These are phyloP conservation scores for Alaudala cheleensis DNA, from an alignment of 2,113 vertebrate genomes.

Conservation along the genomic window DNA sequence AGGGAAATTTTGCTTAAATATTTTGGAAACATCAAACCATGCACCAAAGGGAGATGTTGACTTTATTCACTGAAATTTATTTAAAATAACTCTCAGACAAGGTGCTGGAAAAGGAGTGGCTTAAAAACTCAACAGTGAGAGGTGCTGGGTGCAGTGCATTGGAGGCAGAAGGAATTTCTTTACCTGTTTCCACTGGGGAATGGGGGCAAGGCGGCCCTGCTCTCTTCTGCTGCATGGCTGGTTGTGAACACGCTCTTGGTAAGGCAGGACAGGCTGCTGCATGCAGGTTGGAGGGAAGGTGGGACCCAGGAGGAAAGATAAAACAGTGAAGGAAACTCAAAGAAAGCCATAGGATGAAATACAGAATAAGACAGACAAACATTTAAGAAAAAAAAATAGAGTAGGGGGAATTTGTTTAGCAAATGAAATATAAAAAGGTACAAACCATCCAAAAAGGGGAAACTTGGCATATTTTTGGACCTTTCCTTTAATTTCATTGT, in stretches of 20 bases:
- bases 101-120: not conserved
- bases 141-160: not conserved
- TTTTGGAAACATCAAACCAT: not conserved
- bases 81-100: not conserved
- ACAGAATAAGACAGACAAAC: constrained; percentile 39
- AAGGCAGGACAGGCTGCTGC: constrained; percentile 83
- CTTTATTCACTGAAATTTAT: not conserved
- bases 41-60: not conserved
- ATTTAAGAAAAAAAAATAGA: not conserved
- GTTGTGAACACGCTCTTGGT: constrained; percentile 81
- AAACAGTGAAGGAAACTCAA: constrained; percentile 62
- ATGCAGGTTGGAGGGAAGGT: constrained; percentile 65
- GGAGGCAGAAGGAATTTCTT: constrained; percentile 59
- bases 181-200: constrained; percentile 98
- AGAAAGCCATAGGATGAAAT: constrained; percentile 8
- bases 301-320: constrained; percentile 66
- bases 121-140: not conserved
- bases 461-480: not conserved
- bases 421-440: constrained; percentile 36
- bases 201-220: constrained; percentile 78
- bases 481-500: not conserved
- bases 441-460: not conserved
- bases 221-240: constrained; percentile 77
- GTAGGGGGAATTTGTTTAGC: constrained; percentile 35
- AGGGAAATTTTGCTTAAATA: not conserved